Conservation (phyloP, 35 echinoderm and acorn worm genomes). For the Diadema setosum region DNA sequence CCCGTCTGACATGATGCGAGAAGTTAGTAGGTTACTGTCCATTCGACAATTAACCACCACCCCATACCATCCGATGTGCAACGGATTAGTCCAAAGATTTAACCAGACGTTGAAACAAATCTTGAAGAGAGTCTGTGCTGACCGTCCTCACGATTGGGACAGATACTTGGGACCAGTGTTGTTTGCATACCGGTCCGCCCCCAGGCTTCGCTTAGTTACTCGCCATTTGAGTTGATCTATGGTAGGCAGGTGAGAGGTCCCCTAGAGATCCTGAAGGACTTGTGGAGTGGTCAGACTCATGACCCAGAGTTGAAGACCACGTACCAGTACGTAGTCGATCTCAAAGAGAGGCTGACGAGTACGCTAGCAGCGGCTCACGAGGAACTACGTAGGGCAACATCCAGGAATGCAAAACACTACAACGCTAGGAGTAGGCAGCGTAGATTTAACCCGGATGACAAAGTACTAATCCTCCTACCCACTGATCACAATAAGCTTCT, state of each 20-base stretch:
- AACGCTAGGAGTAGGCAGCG: conserved; percentile 2
- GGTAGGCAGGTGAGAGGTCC: conserved; percentile 53
- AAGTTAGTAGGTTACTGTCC: conserved; percentile 46
- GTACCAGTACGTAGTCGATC: conserved; percentile 59
- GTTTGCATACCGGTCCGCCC: too few relatives aligned
- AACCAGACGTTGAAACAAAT: conserved; percentile 68
- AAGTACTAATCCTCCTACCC: conserved; percentile 40
- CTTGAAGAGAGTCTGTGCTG: conserved; percentile 35
- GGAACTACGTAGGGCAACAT: conserved; percentile 10
- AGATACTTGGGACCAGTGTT: conserved; percentile 53
- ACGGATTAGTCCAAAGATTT: conserved; percentile 70
- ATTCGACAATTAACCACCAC: conserved; percentile 42
- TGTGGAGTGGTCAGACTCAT: conserved; percentile 33
- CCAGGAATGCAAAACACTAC: conserved; percentile 14
- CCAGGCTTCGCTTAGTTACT: conserved; percentile 27
- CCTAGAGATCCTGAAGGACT: conserved; percentile 51
- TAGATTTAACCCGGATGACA: conserved; percentile 30
- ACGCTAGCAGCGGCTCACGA: conserved; percentile 28
- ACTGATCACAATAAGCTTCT: conserved; percentile 44
- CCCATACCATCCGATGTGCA: conserved; percentile 61
- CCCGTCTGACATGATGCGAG: conserved; percentile 47
- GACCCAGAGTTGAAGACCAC: conserved; percentile 19
- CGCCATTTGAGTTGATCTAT: conserved; percentile 68
- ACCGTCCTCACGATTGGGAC: conserved; percentile 77
- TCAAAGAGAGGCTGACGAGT: conserved; percentile 17